phyloP scores from a whole-genome alignment of 1,140 invertebrate genomes.

The Linepithema humile region DNA sequence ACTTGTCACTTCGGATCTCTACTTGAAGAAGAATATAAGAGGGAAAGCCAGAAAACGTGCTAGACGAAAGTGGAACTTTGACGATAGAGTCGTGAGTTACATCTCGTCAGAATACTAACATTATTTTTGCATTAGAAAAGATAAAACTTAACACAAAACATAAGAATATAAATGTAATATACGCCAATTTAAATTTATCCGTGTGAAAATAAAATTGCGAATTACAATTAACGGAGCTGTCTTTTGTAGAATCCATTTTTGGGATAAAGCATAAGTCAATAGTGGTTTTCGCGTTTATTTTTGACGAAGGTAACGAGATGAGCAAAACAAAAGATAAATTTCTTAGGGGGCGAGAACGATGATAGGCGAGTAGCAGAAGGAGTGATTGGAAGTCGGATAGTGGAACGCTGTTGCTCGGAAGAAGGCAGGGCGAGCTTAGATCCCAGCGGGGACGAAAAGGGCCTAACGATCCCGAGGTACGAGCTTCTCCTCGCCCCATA shows the following conservation, averaged over 20 bases:
- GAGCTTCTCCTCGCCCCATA: slow-evolving; percentile 78
- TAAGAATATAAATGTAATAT: not conserved
- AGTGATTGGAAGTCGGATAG: slow-evolving; percentile 40
- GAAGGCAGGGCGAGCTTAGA: slow-evolving; percentile 41
- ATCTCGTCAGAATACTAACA: not conserved
- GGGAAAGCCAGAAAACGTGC: slow-evolving; percentile 30
- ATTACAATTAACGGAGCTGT: not conserved
- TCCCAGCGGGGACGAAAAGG: slow-evolving; percentile 69
- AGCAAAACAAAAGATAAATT: slow-evolving; percentile 7
- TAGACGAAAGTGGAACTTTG: slow-evolving; percentile 14
- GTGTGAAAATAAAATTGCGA: not conserved
- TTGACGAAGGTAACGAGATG: slow-evolving; percentile 12
- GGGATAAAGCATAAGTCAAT: not conserved
- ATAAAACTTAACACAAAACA: too few relatives aligned
- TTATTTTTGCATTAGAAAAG: too few relatives aligned
- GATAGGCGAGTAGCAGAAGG: slow-evolving; percentile 18
- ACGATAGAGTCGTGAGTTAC: not conserved
- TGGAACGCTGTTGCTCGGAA: slow-evolving; percentile 46
- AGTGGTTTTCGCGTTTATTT: slow-evolving; percentile 11
- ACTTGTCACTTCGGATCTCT: slow-evolving; percentile 55
- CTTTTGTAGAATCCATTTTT: not conserved
- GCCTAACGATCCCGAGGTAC: slow-evolving; percentile 75
- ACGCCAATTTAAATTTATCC: not conserved
- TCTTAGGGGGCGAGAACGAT: slow-evolving; percentile 13
- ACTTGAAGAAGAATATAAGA: slow-evolving; percentile 48